phyloP scores from a whole-genome alignment of 2,797 vertebrate genomes.

The Clarias fuscus region DNA sequence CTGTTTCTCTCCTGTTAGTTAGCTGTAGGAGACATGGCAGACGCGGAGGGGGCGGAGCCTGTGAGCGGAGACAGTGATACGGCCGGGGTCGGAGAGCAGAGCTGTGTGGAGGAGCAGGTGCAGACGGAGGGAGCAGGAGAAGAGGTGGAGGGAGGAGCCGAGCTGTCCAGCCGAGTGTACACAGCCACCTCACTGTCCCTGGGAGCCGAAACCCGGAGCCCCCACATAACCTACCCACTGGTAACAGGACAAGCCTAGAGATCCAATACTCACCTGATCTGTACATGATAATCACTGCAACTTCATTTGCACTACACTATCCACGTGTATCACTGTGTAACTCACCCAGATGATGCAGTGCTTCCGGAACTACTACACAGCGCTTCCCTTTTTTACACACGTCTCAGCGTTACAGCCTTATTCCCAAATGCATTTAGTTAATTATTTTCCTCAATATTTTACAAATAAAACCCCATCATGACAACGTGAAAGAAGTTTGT shows the following conservation, averaged over 20 bases:
- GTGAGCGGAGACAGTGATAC: not conserved
- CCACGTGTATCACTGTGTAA: no score
- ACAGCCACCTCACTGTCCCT: slow-evolving; percentile 38
- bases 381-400: no score
- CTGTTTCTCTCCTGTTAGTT: not conserved
- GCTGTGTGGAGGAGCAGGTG: slow-evolving; percentile 12
- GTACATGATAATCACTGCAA: no score
- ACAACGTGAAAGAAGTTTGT: no score
- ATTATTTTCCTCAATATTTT: no score
- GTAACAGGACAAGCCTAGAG: slow-evolving; percentile 38
- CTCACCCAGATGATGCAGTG: no score
- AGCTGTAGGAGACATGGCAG: slow-evolving; percentile 31
- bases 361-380: no score
- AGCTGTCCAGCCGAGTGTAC: slow-evolving; percentile 25
- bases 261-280: not conserved
- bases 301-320: not conserved
- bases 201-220: slow-evolving; percentile 8
- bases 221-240: slow-evolving; percentile 43
- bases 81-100: not conserved
- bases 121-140: not conserved
- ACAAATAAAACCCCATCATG: no score
- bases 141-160: not conserved
- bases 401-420: no score
- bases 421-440: no score
- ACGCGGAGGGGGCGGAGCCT: not conserved